Evolutionary conservation across 2,113 vertebrate genomes (phyloP).

Genomic region (Delphinapterus leucas): DNA sequence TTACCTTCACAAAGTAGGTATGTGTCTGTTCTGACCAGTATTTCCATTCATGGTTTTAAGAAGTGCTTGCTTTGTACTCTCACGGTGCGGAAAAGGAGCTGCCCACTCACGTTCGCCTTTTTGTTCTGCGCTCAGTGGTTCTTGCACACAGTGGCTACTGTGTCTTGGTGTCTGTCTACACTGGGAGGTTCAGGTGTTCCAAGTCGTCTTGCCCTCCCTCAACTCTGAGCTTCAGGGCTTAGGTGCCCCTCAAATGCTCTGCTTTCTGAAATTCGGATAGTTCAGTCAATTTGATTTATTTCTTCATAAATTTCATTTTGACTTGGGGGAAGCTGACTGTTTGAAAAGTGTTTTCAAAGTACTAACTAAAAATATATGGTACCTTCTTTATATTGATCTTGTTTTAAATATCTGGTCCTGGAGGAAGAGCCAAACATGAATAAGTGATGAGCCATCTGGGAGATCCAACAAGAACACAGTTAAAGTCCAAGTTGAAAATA

Average conservation of each 20-base stretch:
- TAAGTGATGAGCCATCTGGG: neutral
- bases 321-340: neutral
- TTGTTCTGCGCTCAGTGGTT: neutral
- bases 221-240: neutral
- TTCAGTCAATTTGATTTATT: neutral
- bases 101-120: neutral
- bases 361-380: neutral
- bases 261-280: slow-evolving; percentile 39
- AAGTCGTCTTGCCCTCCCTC: neutral
- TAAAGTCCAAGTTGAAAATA: neutral
- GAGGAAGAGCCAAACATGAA: neutral
- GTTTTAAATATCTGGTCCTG: neutral
- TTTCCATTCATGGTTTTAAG: neutral
- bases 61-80: neutral
- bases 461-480: neutral
- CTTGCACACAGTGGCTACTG: rapidly evolving
- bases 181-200: neutral
- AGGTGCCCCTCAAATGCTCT: neutral
- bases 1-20: neutral
- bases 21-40: neutral
- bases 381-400: neutral
- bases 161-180: neutral
- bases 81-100: neutral
- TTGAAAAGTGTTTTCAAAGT: slow-evolving; percentile 5
- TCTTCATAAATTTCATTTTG: neutral